Evolutionary conservation across 2,797 vertebrate genomes (phyloP).

Genomic region (Mallotus villosus): DNA sequence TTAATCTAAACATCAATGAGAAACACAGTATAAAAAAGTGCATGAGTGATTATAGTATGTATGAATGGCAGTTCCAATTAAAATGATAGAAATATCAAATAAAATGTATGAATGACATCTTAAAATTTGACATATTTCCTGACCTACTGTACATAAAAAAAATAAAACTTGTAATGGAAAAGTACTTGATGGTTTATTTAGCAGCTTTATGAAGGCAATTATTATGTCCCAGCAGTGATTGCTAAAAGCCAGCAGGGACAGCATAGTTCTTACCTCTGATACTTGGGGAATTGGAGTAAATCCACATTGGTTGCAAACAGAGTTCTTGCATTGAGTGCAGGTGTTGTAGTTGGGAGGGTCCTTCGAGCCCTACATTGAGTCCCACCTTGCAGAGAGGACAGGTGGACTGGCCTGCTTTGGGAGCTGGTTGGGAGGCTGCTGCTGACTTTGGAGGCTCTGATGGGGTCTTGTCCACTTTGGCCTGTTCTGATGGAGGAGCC

Average conservation of each 20-base stretch:
- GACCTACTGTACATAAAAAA: too few relatives aligned
- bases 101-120: not conserved
- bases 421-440: conserved; percentile 39
- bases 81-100: not conserved
- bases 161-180: too few relatives aligned
- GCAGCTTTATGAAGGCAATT: too few relatives aligned
- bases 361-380: conserved; percentile 80
- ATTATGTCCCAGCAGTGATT: too few relatives aligned
- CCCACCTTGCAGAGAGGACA: conserved; percentile 90
- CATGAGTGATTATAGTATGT: not conserved
- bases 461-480: conserved; percentile 50
- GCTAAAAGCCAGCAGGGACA: too few relatives aligned
- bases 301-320: conserved; percentile 45
- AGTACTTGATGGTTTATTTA: too few relatives aligned
- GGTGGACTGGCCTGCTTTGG: conserved; percentile 43
- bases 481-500: conserved; percentile 40
- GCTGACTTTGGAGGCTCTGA: conserved; percentile 36
- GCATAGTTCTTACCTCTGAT: conserved; percentile 61
- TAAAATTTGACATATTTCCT: too few relatives aligned
- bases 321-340: conserved; percentile 72
- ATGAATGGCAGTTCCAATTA: not conserved
- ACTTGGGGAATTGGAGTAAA: conserved; percentile 71
- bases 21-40: not conserved
- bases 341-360: conserved; percentile 85
- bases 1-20: not conserved